Evolutionary conservation across 2,888 invertebrate species (phyloP).

Genomic region (Macaria notata): DNA sequence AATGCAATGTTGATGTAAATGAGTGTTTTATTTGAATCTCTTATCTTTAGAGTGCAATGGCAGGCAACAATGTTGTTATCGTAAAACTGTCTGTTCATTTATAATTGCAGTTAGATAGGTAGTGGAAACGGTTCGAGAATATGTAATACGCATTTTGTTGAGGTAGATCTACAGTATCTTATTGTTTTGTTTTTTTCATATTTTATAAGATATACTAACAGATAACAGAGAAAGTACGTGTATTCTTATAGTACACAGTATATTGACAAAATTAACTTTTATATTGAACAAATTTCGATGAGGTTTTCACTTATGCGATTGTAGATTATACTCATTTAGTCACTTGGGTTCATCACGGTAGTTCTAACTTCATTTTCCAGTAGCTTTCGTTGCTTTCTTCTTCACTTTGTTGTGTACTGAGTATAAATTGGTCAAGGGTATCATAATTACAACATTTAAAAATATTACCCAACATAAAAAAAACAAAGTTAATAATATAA

Average conservation of each 20-base stretch:
- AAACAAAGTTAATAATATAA: no score
- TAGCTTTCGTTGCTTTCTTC: constrained; percentile 3
- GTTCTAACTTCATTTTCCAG: background rate
- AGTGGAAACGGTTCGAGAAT: background rate
- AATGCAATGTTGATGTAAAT: constrained; percentile 31
- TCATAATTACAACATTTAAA: no score
- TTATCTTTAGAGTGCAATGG: constrained; percentile 1
- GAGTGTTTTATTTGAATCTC: constrained; percentile 18
- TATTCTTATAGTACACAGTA: no score
- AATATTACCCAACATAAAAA: no score
- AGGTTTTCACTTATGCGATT: no score
- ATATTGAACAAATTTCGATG: no score
- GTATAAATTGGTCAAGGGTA: constrained; percentile 10
- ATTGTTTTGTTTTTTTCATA: no score
- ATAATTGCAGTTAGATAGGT: background rate
- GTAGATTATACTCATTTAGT: no score
- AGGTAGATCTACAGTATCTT: background rate
- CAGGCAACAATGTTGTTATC: constrained; percentile 11
- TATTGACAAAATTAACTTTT: no score
- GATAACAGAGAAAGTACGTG: no score
- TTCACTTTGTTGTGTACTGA: constrained; percentile 24
- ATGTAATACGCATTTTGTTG: constrained; percentile 4
- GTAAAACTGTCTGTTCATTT: background rate
- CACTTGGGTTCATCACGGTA: background rate
- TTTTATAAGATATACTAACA: no score